Evolutionary conservation across 2,888 invertebrate species (phyloP), one percentile per base, ranked within the genome.

Genomic region (Resseliella maxima): DNA sequence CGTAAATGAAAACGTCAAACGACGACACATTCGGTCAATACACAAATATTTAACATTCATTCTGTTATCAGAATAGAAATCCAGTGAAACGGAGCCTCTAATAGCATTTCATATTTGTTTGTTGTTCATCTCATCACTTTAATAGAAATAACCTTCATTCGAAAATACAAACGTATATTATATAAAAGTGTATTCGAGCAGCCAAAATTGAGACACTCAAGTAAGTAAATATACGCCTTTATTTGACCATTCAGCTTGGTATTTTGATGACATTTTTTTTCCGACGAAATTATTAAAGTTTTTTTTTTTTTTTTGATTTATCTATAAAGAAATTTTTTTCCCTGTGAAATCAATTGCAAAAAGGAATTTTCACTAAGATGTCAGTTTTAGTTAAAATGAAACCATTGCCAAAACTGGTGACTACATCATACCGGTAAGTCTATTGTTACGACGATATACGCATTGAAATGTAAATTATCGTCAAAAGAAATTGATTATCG

Each of bases 71-170:
- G 72, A 72, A 31, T n/a, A 72, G 12, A 35, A 72, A n/a, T 72
- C 72, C 72, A 72, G 72, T 31, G 12, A 72, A 72, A 72, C 72
- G 31, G 31, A 72, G 72, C 31, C 31, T 31, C 72, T 31, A 72
- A 72, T 72, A 59, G 59, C n/a, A 59, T 15, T 27, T 59, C 72
- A 72, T 31, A 31, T 72, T 72, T 35, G 72, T 35, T 72, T 72
- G 72, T 72, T 72, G 31, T 27, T 50, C 46, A n/a, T 50, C 46
- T 50, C 18, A 3, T 31, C 31, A 15, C n/a, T n/a, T 35, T 72
- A 72, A 72, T 72, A 72, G 18, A 35, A 72, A 72, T 72, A 72
- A 72, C 72, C 72, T 72, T 72, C 72, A 72, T 72, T 72, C 31
- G 12, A 15, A 72, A 31, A 72, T n/a, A 72, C 72, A 72, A 72